phyloP scores from a whole-genome alignment of 2,888 invertebrate species.

The Helobdella robusta region DNA sequence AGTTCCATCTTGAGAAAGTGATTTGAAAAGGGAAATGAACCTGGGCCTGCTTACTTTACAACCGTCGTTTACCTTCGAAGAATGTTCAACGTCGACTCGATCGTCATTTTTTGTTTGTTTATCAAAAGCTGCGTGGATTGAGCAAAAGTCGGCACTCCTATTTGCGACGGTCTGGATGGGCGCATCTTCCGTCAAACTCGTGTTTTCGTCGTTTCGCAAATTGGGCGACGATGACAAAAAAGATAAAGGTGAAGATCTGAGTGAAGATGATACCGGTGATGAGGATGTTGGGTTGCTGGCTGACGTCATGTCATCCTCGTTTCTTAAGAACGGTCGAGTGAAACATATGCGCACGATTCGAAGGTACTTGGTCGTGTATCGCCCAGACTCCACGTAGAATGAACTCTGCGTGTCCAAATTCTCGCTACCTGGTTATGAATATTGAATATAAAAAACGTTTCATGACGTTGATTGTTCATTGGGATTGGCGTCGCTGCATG shows the following conservation, averaged over 20 bases:
- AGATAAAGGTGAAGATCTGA: too few relatives aligned
- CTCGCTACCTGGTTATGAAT: conserved; percentile 24
- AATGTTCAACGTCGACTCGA: too few relatives aligned
- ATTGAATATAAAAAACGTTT: too few relatives aligned
- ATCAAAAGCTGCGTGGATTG: not conserved
- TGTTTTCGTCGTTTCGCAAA: not conserved
- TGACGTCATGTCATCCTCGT: not conserved
- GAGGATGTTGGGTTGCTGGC: not conserved
- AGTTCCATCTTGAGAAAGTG: not conserved
- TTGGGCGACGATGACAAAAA: conserved; percentile 11
- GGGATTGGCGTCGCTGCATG: too few relatives aligned
- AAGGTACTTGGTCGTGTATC: conserved; percentile 36
- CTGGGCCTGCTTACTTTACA: not conserved
- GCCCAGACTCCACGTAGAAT: conserved; percentile 36
- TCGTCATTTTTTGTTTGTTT: too few relatives aligned
- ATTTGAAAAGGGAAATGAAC: conserved; percentile 5
- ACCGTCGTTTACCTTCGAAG: not conserved
- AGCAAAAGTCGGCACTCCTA: not conserved
- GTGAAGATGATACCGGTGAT: not conserved
- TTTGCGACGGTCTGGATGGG: not conserved
- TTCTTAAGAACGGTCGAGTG: conserved; percentile 31
- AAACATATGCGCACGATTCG: conserved; percentile 36
- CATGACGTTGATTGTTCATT: too few relatives aligned
- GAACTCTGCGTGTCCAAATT: conserved; percentile 36
- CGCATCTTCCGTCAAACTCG: not conserved